Evolutionary conservation across 1,140 invertebrate genomes (phyloP).

Genomic region (Ceratina japonica): DNA sequence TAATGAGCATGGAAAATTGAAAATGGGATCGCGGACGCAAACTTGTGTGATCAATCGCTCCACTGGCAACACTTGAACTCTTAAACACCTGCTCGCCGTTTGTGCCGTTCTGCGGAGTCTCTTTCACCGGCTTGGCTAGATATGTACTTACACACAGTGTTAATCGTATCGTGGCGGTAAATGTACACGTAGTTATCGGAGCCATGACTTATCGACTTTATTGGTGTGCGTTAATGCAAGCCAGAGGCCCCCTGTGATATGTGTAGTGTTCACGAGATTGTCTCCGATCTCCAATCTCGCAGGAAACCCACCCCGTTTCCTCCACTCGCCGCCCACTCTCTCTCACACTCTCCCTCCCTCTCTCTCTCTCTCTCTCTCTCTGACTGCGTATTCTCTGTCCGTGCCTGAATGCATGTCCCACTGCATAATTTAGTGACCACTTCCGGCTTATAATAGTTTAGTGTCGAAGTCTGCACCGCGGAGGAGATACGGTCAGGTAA

Average conservation of each 20-base stretch:
- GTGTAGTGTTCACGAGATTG: constrained; percentile 62
- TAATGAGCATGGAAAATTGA: too few species aligned
- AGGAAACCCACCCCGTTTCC: constrained; percentile 34
- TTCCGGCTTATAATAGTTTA: constrained; percentile 62
- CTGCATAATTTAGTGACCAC: constrained; percentile 69
- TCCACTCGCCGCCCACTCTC: neutral
- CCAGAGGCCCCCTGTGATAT: constrained; percentile 4
- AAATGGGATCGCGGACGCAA: too few species aligned
- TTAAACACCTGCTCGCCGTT: neutral
- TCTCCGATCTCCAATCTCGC: constrained; percentile 63
- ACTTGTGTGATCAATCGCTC: too few species aligned
- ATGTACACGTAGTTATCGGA: constrained; percentile 3
- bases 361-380: constrained; percentile 1
- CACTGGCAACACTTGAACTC: too few species aligned
- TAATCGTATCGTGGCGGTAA: neutral
- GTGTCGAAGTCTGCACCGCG: constrained; percentile 46
- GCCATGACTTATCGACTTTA: constrained; percentile 21
- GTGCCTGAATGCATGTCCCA: constrained; percentile 61
- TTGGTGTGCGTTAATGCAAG: constrained; percentile 19
- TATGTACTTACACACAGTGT: neutral
- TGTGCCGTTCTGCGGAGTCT: neutral
- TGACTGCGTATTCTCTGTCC: too few species aligned
- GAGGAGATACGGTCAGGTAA: constrained; percentile 48
- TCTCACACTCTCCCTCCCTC: neutral
- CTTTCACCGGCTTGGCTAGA: too few species aligned